These are phyloP conservation scores for Megaceryle alcyon DNA, from an alignment of 2,797 vertebrate genomes.

Conservation along the genomic window DNA sequence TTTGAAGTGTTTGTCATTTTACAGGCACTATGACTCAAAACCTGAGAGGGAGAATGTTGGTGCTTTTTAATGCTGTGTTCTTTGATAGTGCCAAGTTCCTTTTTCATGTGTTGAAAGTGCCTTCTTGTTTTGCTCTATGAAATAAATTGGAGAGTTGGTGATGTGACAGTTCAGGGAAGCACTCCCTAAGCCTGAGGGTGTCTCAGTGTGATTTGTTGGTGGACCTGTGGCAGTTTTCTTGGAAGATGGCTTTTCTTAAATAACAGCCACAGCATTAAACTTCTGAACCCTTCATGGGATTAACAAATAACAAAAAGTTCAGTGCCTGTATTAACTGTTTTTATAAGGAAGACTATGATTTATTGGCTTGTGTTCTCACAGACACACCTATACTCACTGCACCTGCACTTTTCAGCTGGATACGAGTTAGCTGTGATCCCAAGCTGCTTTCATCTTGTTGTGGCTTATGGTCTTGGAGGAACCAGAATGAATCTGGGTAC, in stretches of 20 bases:
- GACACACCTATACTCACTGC: not conserved
- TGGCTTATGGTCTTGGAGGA: not conserved
- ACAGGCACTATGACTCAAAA: not conserved
- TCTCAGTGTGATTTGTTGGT: not conserved
- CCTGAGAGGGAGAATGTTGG: not conserved
- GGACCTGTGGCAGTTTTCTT: not conserved
- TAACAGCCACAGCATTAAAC: not conserved
- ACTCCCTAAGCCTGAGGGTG: not conserved
- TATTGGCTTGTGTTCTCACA: not conserved
- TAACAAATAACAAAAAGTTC: not conserved
- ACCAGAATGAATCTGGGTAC: not conserved
- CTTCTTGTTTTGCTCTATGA: not conserved
- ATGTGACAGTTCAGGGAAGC: not conserved
- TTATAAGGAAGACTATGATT: not conserved
- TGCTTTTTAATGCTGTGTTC: not conserved
- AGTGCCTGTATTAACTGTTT: not conserved
- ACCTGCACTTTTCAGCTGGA: not conserved
- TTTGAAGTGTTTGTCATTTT: conserved; percentile 4
- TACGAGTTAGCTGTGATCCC: not conserved
- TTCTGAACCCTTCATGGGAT: not conserved
- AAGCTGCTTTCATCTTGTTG: not conserved
- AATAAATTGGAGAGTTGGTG: not conserved
- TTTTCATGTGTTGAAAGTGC: not conserved
- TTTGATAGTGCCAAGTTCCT: not conserved
- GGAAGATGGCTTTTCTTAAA: not conserved